A percentile compares a stretch with the other conserved stretches of the same genome.
Conservation (phyloP, 2,797 vertebrate genomes). For the Myotis daubentonii region DNA sequence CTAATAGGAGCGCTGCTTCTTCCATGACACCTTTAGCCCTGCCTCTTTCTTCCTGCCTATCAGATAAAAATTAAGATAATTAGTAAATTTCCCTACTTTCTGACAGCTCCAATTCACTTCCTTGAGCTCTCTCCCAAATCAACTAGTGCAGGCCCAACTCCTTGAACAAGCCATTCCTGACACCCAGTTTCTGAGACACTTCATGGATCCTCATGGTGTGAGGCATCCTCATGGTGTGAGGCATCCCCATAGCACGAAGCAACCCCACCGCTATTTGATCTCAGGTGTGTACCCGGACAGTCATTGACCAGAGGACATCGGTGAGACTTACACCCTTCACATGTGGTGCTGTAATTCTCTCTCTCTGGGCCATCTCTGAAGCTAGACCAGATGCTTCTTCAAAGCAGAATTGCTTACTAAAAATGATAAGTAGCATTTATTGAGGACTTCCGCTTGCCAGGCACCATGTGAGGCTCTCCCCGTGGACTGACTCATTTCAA, state of each 20-base stretch:
- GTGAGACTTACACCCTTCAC: neutral
- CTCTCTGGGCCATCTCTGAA: neutral
- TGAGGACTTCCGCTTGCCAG: neutral
- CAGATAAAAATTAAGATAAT: neutral
- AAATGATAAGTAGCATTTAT: neutral
- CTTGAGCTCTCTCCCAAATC: neutral
- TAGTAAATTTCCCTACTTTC: neutral
- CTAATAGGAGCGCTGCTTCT: neutral
- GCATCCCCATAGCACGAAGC: neutral
- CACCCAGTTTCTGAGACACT: neutral
- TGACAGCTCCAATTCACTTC: neutral
- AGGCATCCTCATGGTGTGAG: neutral
- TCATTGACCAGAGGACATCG: neutral
- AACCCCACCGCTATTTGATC: neutral
- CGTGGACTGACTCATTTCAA: accelerated
- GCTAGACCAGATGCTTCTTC: neutral
- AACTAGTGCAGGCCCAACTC: neutral
- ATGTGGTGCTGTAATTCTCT: neutral
- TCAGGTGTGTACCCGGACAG: neutral
- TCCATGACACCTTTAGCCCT: neutral
- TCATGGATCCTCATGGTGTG: neutral
- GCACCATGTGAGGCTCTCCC: neutral
- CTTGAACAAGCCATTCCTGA: neutral
- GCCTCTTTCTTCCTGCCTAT: neutral
- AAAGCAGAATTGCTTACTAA: neutral